phyloP scores from a whole-genome alignment of 2,797 vertebrate species.

The Pseudotriccus pelzelni region DNA sequence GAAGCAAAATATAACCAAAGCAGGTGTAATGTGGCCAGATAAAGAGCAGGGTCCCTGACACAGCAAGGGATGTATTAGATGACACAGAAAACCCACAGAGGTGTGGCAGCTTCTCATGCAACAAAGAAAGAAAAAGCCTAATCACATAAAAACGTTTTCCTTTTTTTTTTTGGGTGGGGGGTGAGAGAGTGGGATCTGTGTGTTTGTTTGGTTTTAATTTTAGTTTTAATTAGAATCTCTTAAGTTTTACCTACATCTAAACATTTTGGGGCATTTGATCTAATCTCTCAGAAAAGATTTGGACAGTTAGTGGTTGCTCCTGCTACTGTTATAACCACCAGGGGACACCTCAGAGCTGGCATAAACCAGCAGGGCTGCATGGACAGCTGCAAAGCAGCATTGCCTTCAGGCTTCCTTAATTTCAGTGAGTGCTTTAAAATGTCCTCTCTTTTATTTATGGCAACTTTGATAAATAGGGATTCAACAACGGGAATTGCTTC shows the following conservation, averaged over 20 bases:
- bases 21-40: neutral
- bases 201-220: neutral
- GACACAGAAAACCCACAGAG: neutral
- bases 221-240: neutral
- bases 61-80: neutral
- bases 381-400: neutral
- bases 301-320: neutral
- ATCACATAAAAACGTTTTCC: neutral
- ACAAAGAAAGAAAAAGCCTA: neutral
- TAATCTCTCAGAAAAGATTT: neutral
- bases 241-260: neutral
- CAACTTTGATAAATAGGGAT: neutral
- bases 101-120: neutral
- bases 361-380: neutral
- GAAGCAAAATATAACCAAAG: neutral
- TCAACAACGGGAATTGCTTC: neutral
- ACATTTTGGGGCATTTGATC: neutral
- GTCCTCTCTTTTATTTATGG: neutral
- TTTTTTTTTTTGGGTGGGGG: neutral
- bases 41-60: neutral
- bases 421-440: neutral
- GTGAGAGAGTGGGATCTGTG: too few species aligned
- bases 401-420: neutral
- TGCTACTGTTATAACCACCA: neutral
- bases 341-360: constrained; percentile 21